Evolutionary conservation across 2,797 vertebrate species (phyloP), one percentile per base, ranked within the genome.

Genomic region (Neosilurus hyrtlii): DNA sequence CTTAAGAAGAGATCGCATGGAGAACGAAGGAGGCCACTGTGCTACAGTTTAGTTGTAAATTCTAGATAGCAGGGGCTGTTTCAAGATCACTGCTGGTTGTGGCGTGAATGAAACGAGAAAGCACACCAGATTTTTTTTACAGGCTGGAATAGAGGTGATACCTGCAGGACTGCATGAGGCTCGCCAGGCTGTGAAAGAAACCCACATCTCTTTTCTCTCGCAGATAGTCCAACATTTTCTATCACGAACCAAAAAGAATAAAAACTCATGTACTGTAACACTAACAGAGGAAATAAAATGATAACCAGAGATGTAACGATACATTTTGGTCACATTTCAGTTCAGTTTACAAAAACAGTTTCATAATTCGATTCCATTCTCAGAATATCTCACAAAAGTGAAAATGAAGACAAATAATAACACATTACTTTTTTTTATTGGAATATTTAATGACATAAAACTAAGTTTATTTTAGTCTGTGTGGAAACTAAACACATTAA

Each of bases 201-300:
- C 95, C 95, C 72, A 98, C 96, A 3, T 98, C 97, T 88, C 94
- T 95, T 86, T 96, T 99, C 82, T 96, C 94, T 89, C 94, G 96
- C 87, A 99, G 93, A 88, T 97, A 98, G 91, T 96, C 94, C 86
- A 98, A 93, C 97, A 99, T 99, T 96, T 97, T 98, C 97, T 99
- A 88, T 37, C 88, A 88, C 26, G 71, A 83, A 89, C 87, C 80
- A 88, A 85, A 89, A 56, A 66, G 43, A 78, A 79, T 22, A 74
- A 81, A 56, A 74, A 30, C 9, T 11, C 22, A 26, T 14, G 49
- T 15, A 65, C 43, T 2, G 8, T 43, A 2, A 65, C 10, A 51
- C 37, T 16, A 26, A 12, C 35, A 26, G 22, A 51, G 14, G 10
- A 30, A 51, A 22, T 57, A 56, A 74, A 74, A 74, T 35, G 16